Evolutionary conservation across 2,113 vertebrate species (phyloP), one percentile per base, ranked within the genome.

Genomic region (Muscicapa adusta): DNA sequence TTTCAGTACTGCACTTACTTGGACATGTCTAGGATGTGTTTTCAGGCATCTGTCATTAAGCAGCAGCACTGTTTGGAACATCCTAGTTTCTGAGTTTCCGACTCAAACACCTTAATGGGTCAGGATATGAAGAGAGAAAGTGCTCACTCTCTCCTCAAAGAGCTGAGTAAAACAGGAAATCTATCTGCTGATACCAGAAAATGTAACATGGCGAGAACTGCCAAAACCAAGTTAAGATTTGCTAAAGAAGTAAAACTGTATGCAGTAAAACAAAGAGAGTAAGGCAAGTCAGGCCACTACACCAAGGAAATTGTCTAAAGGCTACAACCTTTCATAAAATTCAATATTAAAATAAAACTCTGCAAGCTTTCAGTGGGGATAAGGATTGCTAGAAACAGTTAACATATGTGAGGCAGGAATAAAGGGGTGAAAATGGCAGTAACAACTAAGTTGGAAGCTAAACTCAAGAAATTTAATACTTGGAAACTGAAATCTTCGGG

Each of bases 161-260:
- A 91, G 1, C 26, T 65, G 38, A 61, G 14, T 75, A 62, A 62
- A 71, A 62, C 4, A 16, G 14, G 18, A 83, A 86, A 62, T n/a
- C 28, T 60, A 25, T 40, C 50, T 29, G 34, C 5, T 45, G 33
- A 9, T 76, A 34, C 19, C 28, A 68, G 38, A 75, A 80, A 62
- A 57, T 0, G 0, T 23, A 79, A 67, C 34, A 15, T 2, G 0
- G 18, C 24, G 84, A 67, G 10, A 67, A 54, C 0, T 80, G 43
- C 25, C 63, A 90, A 87, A 84, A 58, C 19, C 3, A 8, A 66
- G 9, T 29, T 34, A 58, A 63, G 48, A 72, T 67, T 62, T 17
- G n/a, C 18, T 87, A 10, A 74, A 62, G 51, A 31, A 87, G 15
- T 50, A 57, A 31, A 58, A 58, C 24, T 18, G 19, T 33, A 54